Base-by-base conservation (phyloP, 64 coral and sea anemone genomes). In the Orbicella faveolata region DNA sequence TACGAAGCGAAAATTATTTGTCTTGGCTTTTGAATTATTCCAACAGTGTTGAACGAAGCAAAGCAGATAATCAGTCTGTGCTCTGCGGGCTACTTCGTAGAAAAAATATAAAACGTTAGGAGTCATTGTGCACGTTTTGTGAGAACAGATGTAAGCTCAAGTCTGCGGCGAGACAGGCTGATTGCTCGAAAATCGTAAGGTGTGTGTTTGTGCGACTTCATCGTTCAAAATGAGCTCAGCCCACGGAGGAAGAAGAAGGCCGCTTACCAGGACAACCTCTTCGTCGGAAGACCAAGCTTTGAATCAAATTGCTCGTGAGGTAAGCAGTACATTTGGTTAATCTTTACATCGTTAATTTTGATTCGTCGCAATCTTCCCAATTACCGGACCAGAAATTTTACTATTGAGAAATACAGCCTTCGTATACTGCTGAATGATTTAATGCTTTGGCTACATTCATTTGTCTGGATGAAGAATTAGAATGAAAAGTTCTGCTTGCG, bases 301-400 rank as follows among this genome's bases (percentile, higher is more conserved):
- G 35, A 97, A 97, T 91, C 92, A 97, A 87, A 97, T 97, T 89
- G 95, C 95, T 23, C 89, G 90, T 34, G 95, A 97, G 88, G 95
- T 97, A 94, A 94, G 95, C 34, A 21, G 74, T n/a, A 68, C 77
- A 25, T 54, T 30, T 67, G 23, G 52, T 19, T 59, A 83, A 63
- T 61, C 75, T 92, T 23, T 87, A 30, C 57, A 63, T 9, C 33
- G 52, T 84, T n/a, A 36, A 63, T 94, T 73, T 86, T 41, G 44
- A 41, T 36, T 75, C 66, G 72, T 77, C 48, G 30, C 20, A 34
- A 20, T 66, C 30, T 61, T 54, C 7, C 34, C 52, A 70, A 59
- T 6, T 70, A 70, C 21, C 25, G 67, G 67, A 70, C 67, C 67
- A 70, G 67, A 70, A 70, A 25, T 70, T 70, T 70, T 70, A 70